Base-by-base conservation (phyloP, 2,888 invertebrate genomes). In the Hydropsyche betteni region DNA sequence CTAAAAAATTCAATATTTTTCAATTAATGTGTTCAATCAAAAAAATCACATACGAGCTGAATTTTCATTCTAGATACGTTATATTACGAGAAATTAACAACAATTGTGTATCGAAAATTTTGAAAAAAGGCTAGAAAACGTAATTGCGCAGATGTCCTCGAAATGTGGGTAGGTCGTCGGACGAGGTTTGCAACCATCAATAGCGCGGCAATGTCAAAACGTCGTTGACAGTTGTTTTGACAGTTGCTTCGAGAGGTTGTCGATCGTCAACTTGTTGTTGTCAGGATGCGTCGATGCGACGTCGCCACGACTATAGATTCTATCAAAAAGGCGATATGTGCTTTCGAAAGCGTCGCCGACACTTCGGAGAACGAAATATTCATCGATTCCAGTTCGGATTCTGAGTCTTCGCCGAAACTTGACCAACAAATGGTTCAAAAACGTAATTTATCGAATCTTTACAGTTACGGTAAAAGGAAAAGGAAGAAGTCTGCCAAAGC, bases 81-180 rank as follows among this genome's bases (percentile, higher is more conserved):
- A 2, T 24, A 2, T 24, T 24, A 24, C 24, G 24, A 24, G 24
- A 24, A 24, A 24, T 2, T 24, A 24, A 24, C 24, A 24, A 1
- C 2, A 24, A 24, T 24, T 24, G 2, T 24, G 24, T 24, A 24
- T 24, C 2, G 1, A 2, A 1, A 24, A 24, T 2, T 24, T 24
- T 24, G 24, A 24, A 24, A 24, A 24, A 24, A 53, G 14, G 1
- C 53, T n/a, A 53, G 5, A 5, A 12, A 16, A 16, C n/a, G 34
- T 64, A 64, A 64, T 64, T 64, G 64, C 64, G 64, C 64, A 64
- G 64, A 64, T 24, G 24, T 64, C 24, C 24, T 24, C 7, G 64
- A 12, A 34, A 24, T 4, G 64, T 64, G 14, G 53, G 53, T 53
- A 53, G 53, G 53, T 53, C n/a, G 14, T 53, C 14, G 12, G 12